These are phyloP conservation scores for Thalassophryne amazonica DNA, from an alignment of 2,797 vertebrate genomes.

Conservation along the genomic window DNA sequence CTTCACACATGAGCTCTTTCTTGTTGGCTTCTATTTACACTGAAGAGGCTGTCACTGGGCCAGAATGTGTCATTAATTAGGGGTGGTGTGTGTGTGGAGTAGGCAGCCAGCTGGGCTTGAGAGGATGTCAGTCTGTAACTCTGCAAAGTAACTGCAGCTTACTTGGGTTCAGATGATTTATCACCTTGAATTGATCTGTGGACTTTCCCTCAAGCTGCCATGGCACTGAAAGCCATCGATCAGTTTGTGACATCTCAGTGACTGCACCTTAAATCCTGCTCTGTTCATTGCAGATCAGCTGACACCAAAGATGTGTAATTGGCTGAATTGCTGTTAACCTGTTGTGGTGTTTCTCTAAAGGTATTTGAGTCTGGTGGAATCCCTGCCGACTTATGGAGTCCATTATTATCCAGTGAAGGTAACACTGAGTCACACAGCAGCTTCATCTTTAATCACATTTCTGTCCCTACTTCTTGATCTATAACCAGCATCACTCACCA, in stretches of 20 bases:
- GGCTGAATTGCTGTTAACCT: slow-evolving; percentile 36
- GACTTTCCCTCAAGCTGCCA: slow-evolving; percentile 40
- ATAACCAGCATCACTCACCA: too few relatives aligned
- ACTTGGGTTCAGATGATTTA: slow-evolving; percentile 49
- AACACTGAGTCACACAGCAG: slow-evolving; percentile 47
- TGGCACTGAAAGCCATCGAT: slow-evolving; percentile 59
- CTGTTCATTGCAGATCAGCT: slow-evolving; percentile 27
- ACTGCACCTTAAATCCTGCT: slow-evolving; percentile 45
- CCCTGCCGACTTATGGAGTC: slow-evolving; percentile 94
- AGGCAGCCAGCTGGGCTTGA: slow-evolving; percentile 18
- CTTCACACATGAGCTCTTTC: background rate
- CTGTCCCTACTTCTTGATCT: too few relatives aligned
- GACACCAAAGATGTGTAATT: slow-evolving; percentile 57
- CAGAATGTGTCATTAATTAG: slow-evolving; percentile 63
- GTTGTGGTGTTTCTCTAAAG: slow-evolving; percentile 69
- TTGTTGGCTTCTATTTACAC: slow-evolving; percentile 14
- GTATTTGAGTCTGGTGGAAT: slow-evolving; percentile 95
- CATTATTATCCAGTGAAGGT: slow-evolving; percentile 99
- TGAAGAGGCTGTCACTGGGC: slow-evolving; percentile 26
- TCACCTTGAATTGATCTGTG: slow-evolving; percentile 70
- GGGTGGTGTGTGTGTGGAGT: slow-evolving; percentile 36
- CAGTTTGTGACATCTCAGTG: slow-evolving; percentile 31
- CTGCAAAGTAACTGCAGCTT: slow-evolving; percentile 34
- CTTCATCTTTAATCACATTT: slow-evolving; percentile 26
- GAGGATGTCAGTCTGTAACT: slow-evolving; percentile 25